Evolutionary conservation across 2,797 vertebrate species (phyloP).

Genomic region (Masticophis lateralis): DNA sequence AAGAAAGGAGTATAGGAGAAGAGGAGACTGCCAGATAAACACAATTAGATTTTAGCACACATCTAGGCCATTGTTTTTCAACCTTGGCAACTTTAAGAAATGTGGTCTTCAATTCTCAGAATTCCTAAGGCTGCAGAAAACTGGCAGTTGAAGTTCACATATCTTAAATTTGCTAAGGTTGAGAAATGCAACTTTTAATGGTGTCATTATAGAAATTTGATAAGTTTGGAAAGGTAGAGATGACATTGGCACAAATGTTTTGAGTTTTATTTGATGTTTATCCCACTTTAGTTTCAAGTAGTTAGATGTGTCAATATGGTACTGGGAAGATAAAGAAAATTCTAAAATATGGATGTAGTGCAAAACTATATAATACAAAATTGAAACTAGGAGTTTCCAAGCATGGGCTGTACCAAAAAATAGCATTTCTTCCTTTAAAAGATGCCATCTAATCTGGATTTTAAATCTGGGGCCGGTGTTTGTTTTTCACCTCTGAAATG

Average conservation of each 20-base stretch:
- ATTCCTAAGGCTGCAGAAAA: not conserved
- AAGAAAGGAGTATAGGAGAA: not conserved
- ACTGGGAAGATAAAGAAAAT: not conserved
- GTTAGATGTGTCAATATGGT: not conserved
- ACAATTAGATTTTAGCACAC: not conserved
- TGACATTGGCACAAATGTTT: not conserved
- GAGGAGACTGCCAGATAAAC: not conserved
- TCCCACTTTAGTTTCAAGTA: not conserved
- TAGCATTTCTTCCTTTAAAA: not conserved
- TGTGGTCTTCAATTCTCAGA: not conserved
- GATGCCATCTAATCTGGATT: not conserved
- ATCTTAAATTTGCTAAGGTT: not conserved
- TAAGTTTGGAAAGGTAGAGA: not conserved
- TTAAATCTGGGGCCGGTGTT: not conserved
- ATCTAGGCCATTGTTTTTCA: not conserved
- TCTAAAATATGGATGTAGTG: not conserved
- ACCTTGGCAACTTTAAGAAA: not conserved
- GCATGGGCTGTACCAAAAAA: not conserved
- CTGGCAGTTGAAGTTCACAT: not conserved
- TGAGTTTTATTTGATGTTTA: not conserved
- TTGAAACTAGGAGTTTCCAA: not conserved
- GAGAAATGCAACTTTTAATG: not conserved
- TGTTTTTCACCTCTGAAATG: not conserved
- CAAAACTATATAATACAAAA: not conserved
- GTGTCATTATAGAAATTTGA: not conserved